Percentiles rank a stretch among this genome's conserved stretches.
Conservation (phyloP, 2,888 invertebrate species). For the Brachyptera putata region DNA sequence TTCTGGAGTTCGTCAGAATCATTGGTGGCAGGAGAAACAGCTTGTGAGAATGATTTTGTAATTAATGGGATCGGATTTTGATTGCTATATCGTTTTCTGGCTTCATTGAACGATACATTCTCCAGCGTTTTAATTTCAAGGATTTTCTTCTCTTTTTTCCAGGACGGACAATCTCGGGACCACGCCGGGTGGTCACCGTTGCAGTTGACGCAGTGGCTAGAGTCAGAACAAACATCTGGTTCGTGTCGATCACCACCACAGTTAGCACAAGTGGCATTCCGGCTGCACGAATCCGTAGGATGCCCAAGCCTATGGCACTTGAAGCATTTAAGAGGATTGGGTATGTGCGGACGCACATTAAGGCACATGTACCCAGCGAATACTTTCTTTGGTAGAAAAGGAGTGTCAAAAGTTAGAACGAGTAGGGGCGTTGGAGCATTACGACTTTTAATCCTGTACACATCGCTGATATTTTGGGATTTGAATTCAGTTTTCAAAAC, state of each 20-base stretch:
- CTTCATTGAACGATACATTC: neutral
- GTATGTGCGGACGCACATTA: neutral
- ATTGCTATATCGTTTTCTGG: neutral
- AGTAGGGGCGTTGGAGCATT: neutral
- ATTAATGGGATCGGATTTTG: too few relatives aligned
- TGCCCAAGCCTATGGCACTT: neutral
- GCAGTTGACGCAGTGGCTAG: neutral
- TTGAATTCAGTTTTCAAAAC: neutral
- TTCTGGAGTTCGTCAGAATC: too few relatives aligned
- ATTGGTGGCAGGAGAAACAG: too few relatives aligned
- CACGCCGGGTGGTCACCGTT: conserved; percentile 6
- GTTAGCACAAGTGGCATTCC: neutral
- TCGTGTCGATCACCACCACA: neutral
- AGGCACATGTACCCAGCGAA: neutral
- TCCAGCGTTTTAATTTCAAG: neutral
- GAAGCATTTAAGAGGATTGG: neutral
- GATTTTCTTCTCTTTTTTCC: conserved; percentile 1
- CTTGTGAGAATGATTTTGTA: neutral
- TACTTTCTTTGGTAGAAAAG: neutral
- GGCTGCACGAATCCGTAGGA: neutral
- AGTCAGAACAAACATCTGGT: too few relatives aligned
- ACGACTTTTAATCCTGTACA: neutral
- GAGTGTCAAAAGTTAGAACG: neutral
- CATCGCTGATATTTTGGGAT: neutral
- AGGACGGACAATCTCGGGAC: neutral